phyloP scores from a whole-genome alignment of 2,113 vertebrate genomes.

The Saccopteryx bilineata region DNA sequence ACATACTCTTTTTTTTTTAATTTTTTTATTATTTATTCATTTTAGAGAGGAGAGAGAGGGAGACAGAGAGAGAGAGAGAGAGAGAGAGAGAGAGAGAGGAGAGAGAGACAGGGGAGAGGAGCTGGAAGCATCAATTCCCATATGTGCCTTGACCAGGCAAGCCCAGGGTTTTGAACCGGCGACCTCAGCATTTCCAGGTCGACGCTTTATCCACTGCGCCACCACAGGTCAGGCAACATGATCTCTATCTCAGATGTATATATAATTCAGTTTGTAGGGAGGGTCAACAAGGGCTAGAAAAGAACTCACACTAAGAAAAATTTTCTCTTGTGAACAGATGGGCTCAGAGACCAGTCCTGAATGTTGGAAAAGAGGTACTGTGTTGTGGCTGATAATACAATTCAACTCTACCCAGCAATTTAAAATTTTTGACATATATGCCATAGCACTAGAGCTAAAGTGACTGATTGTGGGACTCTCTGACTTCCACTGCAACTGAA shows the following conservation, averaged over 20 bases:
- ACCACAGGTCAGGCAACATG: too few relatives aligned
- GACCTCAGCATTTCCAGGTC: too few relatives aligned
- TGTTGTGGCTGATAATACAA: neutral
- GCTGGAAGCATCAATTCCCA: too few relatives aligned
- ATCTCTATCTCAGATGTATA: neutral
- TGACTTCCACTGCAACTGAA: neutral
- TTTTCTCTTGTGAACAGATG: neutral
- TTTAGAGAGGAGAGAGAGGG: too few relatives aligned
- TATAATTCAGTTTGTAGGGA: neutral
- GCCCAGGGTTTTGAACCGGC: too few relatives aligned
- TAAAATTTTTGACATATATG: neutral
- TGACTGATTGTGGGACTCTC: neutral
- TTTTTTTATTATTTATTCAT: too few relatives aligned
- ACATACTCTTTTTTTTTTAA: too few relatives aligned
- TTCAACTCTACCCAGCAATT: neutral
- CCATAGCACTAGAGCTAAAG: neutral
- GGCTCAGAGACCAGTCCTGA: neutral
- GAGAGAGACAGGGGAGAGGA: too few relatives aligned
- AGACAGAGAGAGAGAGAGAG: too few relatives aligned
- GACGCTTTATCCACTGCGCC: too few relatives aligned
- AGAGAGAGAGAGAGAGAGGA: too few relatives aligned
- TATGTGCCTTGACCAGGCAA: too few relatives aligned
- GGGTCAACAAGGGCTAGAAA: neutral
- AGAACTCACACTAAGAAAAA: neutral
- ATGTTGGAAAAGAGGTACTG: neutral